Percentiles rank a stretch among this genome's conserved stretches.
Evolutionary conservation across 2,113 vertebrate species (phyloP).

Genomic region (Blennius ocellaris): DNA sequence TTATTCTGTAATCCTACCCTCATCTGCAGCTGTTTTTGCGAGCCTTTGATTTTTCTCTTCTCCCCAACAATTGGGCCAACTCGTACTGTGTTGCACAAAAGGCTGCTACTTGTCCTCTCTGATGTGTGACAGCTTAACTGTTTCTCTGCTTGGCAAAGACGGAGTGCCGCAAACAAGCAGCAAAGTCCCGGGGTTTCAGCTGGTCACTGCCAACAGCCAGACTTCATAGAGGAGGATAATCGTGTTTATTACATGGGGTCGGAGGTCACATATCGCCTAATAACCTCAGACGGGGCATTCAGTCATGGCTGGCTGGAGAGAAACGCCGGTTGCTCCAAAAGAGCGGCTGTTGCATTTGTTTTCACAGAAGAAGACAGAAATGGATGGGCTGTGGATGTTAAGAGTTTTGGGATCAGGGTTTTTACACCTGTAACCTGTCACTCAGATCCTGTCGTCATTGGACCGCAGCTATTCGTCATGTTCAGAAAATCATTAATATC

Average conservation of each 20-base stretch:
- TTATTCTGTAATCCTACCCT: conserved; percentile 76
- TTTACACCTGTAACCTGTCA: conserved; percentile 84
- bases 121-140: conserved; percentile 82
- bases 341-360: conserved; percentile 65
- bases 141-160: conserved; percentile 72
- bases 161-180: conserved; percentile 75
- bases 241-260: conserved; percentile 81
- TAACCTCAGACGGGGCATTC: conserved; percentile 62
- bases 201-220: conserved; percentile 68
- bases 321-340: conserved; percentile 41
- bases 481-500: conserved; percentile 83
- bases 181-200: conserved; percentile 76
- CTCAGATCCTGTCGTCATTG: conserved; percentile 80
- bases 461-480: conserved; percentile 83
- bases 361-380: conserved; percentile 36
- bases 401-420: conserved; percentile 58
- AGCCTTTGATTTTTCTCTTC: conserved; percentile 71
- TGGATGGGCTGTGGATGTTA: conserved; percentile 37
- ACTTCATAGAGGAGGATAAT: conserved; percentile 72
- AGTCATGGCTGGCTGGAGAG: conserved; percentile 58
- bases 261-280: conserved; percentile 73
- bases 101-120: conserved; percentile 75
- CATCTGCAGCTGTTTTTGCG: conserved; percentile 79
- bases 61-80: conserved; percentile 76
- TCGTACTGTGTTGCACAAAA: conserved; percentile 63